Evolutionary conservation across 1,140 invertebrate genomes (phyloP), one percentile per base, ranked within the genome.

Genomic region (Episyrphus balteatus): DNA sequence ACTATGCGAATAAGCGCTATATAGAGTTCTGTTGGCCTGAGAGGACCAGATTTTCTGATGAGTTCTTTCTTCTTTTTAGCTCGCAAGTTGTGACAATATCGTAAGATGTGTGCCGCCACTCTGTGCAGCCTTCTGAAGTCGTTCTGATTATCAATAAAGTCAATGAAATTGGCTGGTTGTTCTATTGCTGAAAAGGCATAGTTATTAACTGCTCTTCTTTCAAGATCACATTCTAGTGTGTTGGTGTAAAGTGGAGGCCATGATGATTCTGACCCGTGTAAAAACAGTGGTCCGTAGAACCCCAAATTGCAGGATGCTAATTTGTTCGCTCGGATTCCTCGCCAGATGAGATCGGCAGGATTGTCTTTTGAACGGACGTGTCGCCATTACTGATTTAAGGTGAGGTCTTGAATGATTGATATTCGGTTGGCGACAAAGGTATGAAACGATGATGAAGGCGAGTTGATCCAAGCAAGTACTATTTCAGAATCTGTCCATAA

Each of bases 341-440:
- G 33, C 7, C 50, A 51, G 6, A 42, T 5, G 9, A 43, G 5
- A 44, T 59, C 57, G 11, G 53, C 58, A 2, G 55, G 56, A 48
- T 61, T 63, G 12, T 49, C 17, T 26, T 30, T 19, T 10, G 53
- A 47, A 2, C 44, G 32, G 6, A 60, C 51, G 38, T 62, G 53
- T 8, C 47, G 17, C 59, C 59, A 66, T 14, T 57, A 34, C 7
- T 49, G 26, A 39, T 12, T 18, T n/a, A 40, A 12, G 1, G 55
- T 51, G 1, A 46, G 17, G 12, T 48, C 40, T 36, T 59, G 58
- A 31, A 62, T 60, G 15, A 42, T 43, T 2, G 45, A 32, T 0
- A 65, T 47, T 41, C 58, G 46, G 44, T 62, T 60, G 1, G 55
- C 54, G 9, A 58, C 58, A 48, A 55, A 64, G 13, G 55, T 59